Evolutionary conservation across 2,888 invertebrate species (phyloP).

Genomic region (Autographa gamma): DNA sequence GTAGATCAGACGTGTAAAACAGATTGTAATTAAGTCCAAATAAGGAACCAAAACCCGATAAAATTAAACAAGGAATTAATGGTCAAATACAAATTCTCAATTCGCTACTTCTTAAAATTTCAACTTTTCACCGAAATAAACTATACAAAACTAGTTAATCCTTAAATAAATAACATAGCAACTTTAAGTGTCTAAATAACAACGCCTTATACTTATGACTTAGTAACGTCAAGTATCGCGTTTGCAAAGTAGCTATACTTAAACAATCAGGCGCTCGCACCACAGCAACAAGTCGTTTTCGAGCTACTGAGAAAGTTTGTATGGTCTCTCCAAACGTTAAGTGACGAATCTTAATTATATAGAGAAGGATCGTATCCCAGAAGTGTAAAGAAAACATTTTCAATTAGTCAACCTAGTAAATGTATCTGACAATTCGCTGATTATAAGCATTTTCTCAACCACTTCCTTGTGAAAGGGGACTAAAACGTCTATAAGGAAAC

Average conservation of each 20-base stretch:
- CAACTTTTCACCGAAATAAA: no score
- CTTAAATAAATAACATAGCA: not conserved
- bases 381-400: not conserved
- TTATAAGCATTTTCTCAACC: not conserved
- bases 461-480: conserved; percentile 12
- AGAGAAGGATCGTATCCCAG: not conserved
- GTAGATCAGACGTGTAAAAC: no score
- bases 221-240: conserved; percentile 8
- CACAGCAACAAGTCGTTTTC: not conserved
- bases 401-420: not conserved
- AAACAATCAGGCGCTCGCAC: conserved; percentile 45
- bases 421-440: not conserved
- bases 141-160: no score
- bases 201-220: conserved; percentile 42
- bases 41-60: no score
- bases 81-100: no score
- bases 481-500: conserved; percentile 20
- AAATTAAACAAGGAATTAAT: no score
- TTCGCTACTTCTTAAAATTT: no score
- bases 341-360: not conserved
- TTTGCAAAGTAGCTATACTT: conserved; percentile 37
- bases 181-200: not conserved
- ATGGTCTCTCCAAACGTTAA: not conserved
- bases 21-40: no score
- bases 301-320: not conserved